Conservation (phyloP, 1,140 invertebrate genomes). For the Batillaria attramentaria region DNA sequence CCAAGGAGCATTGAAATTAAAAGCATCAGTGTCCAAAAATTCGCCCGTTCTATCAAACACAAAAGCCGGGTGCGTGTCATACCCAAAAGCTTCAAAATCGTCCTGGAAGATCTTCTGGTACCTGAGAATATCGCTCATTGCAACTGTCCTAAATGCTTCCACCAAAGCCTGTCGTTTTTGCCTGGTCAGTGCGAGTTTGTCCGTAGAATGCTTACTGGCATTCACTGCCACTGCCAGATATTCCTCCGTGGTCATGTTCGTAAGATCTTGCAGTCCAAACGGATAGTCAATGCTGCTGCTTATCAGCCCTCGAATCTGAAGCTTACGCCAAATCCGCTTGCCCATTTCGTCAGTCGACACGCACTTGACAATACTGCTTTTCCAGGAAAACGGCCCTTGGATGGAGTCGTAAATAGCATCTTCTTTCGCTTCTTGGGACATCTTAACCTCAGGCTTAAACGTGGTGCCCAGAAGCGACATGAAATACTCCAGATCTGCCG, state of each 20-base stretch:
- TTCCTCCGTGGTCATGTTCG: background rate
- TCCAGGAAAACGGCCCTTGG: conserved; percentile 23
- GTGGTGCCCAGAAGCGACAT: background rate
- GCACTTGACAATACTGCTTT: background rate
- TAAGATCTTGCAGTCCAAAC: background rate
- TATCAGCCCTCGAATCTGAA: conserved; percentile 20
- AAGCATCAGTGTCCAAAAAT: too few relatives aligned
- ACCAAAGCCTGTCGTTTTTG: conserved; percentile 31
- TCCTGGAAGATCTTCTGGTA: conserved; percentile 10
- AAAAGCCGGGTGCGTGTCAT: conserved; percentile 24
- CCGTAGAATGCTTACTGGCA: background rate
- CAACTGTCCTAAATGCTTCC: conserved; percentile 31
- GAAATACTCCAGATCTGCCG: background rate
- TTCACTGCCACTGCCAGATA: background rate
- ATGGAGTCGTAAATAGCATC: conserved; percentile 21
- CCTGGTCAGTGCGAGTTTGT: background rate
- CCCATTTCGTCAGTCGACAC: conserved; percentile 20
- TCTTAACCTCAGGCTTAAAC: background rate
- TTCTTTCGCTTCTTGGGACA: background rate
- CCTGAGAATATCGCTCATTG: conserved; percentile 16
- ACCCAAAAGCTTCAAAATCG: conserved; percentile 44
- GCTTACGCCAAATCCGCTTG: conserved; percentile 21
- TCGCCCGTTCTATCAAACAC: conserved; percentile 16
- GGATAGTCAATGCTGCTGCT: conserved; percentile 16
- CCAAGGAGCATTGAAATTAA: too few relatives aligned